Evolutionary conservation across 2,888 invertebrate species (phyloP), one percentile per base, ranked within the genome.

Genomic region (Incurvaria masculella): DNA sequence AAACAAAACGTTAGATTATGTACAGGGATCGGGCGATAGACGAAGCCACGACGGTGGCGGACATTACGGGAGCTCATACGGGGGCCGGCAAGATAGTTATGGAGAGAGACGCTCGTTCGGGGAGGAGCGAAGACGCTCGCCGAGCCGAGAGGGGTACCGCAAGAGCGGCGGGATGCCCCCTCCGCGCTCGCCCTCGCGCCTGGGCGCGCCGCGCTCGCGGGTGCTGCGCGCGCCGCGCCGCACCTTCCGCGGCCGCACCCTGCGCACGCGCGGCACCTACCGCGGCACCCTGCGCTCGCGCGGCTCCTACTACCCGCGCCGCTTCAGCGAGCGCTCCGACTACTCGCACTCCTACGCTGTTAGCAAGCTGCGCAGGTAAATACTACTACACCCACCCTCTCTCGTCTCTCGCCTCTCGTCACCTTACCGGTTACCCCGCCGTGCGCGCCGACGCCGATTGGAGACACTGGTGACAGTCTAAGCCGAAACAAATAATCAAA

Each of bases 41-140:
- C 74, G 79, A 68, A 79, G 79, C 69, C 76, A 80, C 72, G 81
- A 80, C 60, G 78, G 75, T 63, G 75, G 78, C 63, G 73, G 79
- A 56, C 79, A 80, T 67, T 79, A 79, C 66, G 78, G 79, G 63
- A 74, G 75, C 60, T 78, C 76, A 55, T 75, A 78, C 64, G 65
- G 73, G 64, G 65, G 79, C 63, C 80, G 83, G 60, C 82, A 82
- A 71, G 82, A 82, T 52, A 71, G 72, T 66, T 79, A 80, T 64
- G 62, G 72, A 62, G 79, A 78, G 61, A 65, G 79, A 58, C 66
- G 79, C 59, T 71, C 75, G 56, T 78, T 73, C 60, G 79, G 79
- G 59, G 74, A 81, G 55, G 82, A 82, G 54, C 69, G 81, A 53
- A 69, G 81, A 57, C 79, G 82, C 55, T 82, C 81, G 58, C 79